Base-by-base conservation (phyloP, 2,797 vertebrate genomes). In the Rhinella marina region DNA sequence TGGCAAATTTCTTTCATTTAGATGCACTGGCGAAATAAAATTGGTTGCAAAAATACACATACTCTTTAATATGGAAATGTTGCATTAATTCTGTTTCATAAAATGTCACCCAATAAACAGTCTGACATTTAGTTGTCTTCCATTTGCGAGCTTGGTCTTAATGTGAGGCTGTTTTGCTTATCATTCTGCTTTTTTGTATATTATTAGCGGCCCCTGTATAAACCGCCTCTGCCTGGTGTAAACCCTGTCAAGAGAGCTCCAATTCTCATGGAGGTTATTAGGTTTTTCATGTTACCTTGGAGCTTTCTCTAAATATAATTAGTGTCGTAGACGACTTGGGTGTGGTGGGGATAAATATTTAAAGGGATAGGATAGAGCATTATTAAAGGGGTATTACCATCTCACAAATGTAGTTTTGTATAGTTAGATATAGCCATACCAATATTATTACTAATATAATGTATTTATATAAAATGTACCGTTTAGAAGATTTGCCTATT, bases 51-150 rank as follows among this genome's bases (percentile, higher is more conserved):
- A 73, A 73, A 19, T 48, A 21, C 48, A 0, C 32, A 73, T 1
- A 41, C 70, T 29, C 29, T 21, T 11, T 73, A 32, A 17, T 41
- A 3, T 9, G 11, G 6, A 3, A 32, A 73, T 8, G 2, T 1
- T 0, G 32, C 3, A 11, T 48, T 48, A 21, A 8, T 9, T 16
- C 29, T 9, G 16, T 10, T 19, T 48, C 29, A 86, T 66, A 66
- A 81, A 86, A 81, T 29, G 11, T 61, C 59, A 19, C 56, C 41
- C 54, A 21, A 57, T 70, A 73, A 81, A 87, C 72, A 73, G 32
- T 64, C 54, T 61, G 78, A 75, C 78, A 59, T 82, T 75, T 87
- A 41, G 29, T 32, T 85, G n/a, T 85, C 32, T 32, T 27, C 12
- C 1, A 16, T 59, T 52, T 82, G 72, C 3, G 52, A 41, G 41